phyloP scores from a whole-genome alignment of 2,113 vertebrate species.

The Excalfactoria chinensis region DNA sequence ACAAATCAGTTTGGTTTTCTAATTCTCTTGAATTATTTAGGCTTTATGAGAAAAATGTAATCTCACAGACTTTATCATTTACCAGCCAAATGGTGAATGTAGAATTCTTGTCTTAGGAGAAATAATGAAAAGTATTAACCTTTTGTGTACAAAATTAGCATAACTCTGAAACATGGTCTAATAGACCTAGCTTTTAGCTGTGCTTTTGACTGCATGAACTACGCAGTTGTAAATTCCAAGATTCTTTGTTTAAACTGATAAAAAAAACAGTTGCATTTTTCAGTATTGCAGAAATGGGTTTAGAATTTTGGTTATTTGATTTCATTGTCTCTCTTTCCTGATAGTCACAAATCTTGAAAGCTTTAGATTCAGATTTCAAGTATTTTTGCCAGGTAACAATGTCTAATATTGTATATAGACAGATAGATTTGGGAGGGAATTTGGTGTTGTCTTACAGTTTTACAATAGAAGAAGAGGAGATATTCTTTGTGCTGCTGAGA shows the following conservation, averaged over 20 bases:
- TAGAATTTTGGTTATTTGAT: background rate
- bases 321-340: background rate
- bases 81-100: background rate
- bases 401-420: background rate
- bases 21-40: background rate
- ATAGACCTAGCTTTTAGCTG: background rate
- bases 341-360: background rate
- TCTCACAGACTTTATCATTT: background rate
- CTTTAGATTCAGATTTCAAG: background rate
- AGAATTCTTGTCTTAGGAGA: background rate
- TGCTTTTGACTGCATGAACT: background rate
- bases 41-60: background rate
- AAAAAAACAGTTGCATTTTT: background rate
- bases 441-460: too few relatives aligned
- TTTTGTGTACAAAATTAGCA: rapidly evolving
- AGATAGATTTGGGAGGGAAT: background rate
- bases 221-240: background rate
- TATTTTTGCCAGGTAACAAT: background rate
- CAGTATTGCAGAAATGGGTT: background rate
- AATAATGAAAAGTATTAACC: background rate
- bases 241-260: background rate
- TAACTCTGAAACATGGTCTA: background rate
- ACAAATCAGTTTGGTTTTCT: background rate
- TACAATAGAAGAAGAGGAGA: background rate
- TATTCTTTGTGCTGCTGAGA: rapidly evolving